Conservation (phyloP, 2,888 invertebrate genomes). For the Thyatira batis region DNA sequence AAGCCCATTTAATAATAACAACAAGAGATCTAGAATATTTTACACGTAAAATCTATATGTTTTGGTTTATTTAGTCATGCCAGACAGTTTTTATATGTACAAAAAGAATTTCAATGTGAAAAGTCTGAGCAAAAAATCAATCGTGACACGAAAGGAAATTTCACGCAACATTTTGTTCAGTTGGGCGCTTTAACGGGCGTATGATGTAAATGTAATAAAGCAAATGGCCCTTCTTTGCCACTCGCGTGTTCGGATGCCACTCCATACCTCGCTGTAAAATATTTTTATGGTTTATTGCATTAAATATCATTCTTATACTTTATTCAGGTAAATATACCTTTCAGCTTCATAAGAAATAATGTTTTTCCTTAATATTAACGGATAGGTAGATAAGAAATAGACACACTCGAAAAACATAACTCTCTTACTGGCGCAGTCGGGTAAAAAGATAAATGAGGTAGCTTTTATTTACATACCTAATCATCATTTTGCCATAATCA, state of each 20-base stretch:
- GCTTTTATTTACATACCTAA: no score
- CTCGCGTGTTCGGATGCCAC: conserved; percentile 54
- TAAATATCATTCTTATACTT: conserved; percentile 19
- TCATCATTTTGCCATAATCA: no score
- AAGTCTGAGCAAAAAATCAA: conserved; percentile 36
- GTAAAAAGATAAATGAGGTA: no score
- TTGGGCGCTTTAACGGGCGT: conserved; percentile 62
- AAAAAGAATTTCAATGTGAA: conserved; percentile 11
- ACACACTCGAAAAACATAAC: no score
- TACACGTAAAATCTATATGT: no score
- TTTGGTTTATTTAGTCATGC: no score
- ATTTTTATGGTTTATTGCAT: conserved; percentile 64
- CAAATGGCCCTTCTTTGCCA: conserved; percentile 61
- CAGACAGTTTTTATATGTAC: background rate
- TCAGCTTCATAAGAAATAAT: background rate
- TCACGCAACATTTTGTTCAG: conserved; percentile 66
- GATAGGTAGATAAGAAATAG: no score
- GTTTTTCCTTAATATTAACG: background rate
- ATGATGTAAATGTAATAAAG: conserved; percentile 75
- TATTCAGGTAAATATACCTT: background rate
- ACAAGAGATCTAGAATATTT: no score
- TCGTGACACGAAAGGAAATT: conserved; percentile 46
- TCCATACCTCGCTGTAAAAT: conserved; percentile 56
- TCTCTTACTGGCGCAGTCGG: no score
- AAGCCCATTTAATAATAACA: no score